Evolutionary conservation across 2,113 vertebrate species (phyloP).

Genomic region (Gobio gobio): DNA sequence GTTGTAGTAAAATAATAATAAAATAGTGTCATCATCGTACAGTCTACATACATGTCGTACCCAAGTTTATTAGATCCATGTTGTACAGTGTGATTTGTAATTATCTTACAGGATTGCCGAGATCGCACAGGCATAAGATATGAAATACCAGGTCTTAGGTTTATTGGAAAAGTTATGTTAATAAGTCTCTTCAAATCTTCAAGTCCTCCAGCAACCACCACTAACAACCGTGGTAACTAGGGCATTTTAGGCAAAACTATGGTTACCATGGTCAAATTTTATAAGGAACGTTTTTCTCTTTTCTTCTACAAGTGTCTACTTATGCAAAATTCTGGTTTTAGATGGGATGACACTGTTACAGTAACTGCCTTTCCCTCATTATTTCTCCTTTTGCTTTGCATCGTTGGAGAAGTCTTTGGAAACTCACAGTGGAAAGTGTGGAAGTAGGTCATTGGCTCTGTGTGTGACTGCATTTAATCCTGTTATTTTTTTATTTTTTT

Average conservation of each 20-base stretch:
- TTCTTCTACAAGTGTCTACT: not conserved
- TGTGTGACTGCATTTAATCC: slow-evolving; percentile 26
- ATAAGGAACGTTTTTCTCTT: not conserved
- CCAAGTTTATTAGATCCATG: too few species aligned
- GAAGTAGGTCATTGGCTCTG: slow-evolving; percentile 60
- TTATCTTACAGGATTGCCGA: too few species aligned
- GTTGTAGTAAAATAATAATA: too few species aligned
- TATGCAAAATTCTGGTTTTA: not conserved
- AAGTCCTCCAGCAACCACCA: not conserved
- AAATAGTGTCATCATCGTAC: too few species aligned
- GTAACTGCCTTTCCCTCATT: slow-evolving; percentile 37
- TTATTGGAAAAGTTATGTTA: not conserved
- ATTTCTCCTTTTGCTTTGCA: not conserved
- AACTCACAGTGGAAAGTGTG: slow-evolving; percentile 63
- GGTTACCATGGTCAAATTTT: not conserved
- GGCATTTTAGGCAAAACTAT: not conserved
- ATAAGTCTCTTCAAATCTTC: not conserved
- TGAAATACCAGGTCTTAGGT: not conserved
- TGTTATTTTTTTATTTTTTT: not conserved
- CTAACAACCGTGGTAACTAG: not conserved
- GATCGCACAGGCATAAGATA: not conserved
- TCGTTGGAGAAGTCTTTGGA: slow-evolving; percentile 11
- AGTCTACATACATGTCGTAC: too few species aligned
- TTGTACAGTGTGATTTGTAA: too few species aligned
- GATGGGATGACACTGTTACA: not conserved